Evolutionary conservation across 2,888 invertebrate species (phyloP).

Genomic region (Pseudanteris insignis): DNA sequence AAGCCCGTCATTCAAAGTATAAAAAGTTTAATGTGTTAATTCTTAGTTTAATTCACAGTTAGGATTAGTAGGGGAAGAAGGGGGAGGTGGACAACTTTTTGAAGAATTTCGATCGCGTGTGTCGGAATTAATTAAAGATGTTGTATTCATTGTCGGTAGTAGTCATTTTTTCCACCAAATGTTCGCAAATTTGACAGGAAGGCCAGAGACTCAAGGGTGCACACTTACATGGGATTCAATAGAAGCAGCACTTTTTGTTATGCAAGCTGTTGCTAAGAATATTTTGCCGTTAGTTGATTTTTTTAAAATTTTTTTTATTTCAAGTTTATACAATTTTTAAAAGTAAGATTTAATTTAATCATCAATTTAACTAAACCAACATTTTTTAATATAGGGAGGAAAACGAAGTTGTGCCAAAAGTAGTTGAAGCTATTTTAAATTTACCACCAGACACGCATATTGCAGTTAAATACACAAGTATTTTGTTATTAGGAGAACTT

Average conservation of each 20-base stretch:
- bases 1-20: too few species aligned
- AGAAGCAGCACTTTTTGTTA: constrained; percentile 93
- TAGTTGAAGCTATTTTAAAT: constrained; percentile 88
- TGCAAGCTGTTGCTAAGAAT: constrained; percentile 95
- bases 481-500: constrained; percentile 86
- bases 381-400: constrained; percentile 87
- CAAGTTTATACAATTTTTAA: background rate
- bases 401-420: constrained; percentile 90
- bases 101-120: constrained; percentile 85
- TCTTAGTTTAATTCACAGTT: constrained; percentile 48
- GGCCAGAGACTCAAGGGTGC: constrained; percentile 52
- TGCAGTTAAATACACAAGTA: constrained; percentile 88
- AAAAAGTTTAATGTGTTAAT: too few species aligned
- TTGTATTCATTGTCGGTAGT: constrained; percentile 95
- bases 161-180: constrained; percentile 91
- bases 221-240: constrained; percentile 88
- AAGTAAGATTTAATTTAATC: background rate
- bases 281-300: constrained; percentile 75
- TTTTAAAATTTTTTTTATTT: background rate
- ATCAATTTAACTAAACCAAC: background rate
- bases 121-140: constrained; percentile 93
- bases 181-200: constrained; percentile 75
- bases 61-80: constrained; percentile 63
- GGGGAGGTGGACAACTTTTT: constrained; percentile 75
- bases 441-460: constrained; percentile 84